Conservation (phyloP, 2,888 invertebrate genomes). For the Hipparchia sbordonii region DNA sequence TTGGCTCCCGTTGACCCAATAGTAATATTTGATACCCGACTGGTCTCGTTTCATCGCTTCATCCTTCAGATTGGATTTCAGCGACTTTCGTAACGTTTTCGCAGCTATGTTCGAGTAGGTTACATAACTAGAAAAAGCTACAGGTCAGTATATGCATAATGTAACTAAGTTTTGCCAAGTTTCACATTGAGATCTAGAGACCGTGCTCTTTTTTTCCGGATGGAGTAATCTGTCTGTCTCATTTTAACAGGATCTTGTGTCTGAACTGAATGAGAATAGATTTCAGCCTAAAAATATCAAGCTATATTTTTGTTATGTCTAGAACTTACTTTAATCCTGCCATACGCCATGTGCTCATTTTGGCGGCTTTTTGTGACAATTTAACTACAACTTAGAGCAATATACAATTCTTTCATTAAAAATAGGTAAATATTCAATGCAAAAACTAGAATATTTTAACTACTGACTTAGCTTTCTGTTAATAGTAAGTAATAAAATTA, state of each 20-base stretch:
- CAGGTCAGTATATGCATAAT: not conserved
- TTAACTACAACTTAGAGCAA: too few relatives aligned
- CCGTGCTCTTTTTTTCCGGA: too few relatives aligned
- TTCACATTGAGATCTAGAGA: too few relatives aligned
- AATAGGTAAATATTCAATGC: too few relatives aligned
- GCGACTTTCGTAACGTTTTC: slow-evolving; percentile 87
- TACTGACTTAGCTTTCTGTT: too few relatives aligned
- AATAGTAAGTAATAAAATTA: too few relatives aligned
- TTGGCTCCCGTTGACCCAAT: slow-evolving; percentile 93
- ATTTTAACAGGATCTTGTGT: not conserved
- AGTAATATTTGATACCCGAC: slow-evolving; percentile 87
- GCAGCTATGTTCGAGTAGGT: slow-evolving; percentile 97
- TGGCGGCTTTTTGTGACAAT: not conserved
- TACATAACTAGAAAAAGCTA: slow-evolving; percentile 87
- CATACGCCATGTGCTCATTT: slow-evolving; percentile 15
- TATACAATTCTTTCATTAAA: too few relatives aligned
- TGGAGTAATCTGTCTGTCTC: not conserved
- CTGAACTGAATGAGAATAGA: too few relatives aligned
- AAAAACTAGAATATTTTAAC: too few relatives aligned
- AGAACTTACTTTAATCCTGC: slow-evolving; percentile 9
- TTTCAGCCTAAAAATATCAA: too few relatives aligned
- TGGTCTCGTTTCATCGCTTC: slow-evolving; percentile 90
- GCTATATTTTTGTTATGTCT: too few relatives aligned
- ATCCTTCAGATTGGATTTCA: slow-evolving; percentile 87
- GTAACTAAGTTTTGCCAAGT: too few relatives aligned